Evolutionary conservation across 2,888 invertebrate genomes (phyloP).

Genomic region (Apomyelois bistriatella): DNA sequence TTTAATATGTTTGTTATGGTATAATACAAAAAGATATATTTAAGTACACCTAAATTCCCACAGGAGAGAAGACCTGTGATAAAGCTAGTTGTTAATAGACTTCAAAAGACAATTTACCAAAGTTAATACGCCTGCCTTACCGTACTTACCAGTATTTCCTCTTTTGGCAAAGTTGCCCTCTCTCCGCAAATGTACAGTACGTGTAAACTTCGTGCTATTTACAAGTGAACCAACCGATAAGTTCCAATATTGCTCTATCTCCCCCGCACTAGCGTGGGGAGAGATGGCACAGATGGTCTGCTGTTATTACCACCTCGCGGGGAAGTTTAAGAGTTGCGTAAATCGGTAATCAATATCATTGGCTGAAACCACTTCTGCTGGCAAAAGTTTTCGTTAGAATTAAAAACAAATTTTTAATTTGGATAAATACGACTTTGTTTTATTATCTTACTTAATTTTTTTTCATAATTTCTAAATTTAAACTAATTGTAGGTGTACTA

Average conservation of each 20-base stretch:
- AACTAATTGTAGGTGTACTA: no score
- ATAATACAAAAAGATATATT: no score
- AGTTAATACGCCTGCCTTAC: neutral
- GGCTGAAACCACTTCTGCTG: constrained; percentile 15
- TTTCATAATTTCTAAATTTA: no score
- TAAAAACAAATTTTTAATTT: no score
- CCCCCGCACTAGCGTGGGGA: constrained; percentile 39
- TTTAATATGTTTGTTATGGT: no score
- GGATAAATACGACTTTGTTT: no score
- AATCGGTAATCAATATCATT: constrained; percentile 63
- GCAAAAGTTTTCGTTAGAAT: neutral
- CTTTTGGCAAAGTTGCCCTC: constrained; percentile 1
- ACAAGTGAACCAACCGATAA: constrained; percentile 26
- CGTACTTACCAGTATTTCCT: neutral
- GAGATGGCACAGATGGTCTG: constrained; percentile 61
- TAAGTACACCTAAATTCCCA: no score
- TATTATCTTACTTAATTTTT: no score
- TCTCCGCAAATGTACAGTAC: constrained; percentile 6
- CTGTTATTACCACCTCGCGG: constrained; percentile 63
- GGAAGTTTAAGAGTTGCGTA: constrained; percentile 43
- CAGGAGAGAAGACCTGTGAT: no score
- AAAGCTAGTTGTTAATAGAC: neutral
- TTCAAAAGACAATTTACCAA: neutral
- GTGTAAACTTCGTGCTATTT: constrained; percentile 23
- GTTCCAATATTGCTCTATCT: constrained; percentile 11